Conservation (phyloP, 1,140 invertebrate species). For the Manduca sexta region DNA sequence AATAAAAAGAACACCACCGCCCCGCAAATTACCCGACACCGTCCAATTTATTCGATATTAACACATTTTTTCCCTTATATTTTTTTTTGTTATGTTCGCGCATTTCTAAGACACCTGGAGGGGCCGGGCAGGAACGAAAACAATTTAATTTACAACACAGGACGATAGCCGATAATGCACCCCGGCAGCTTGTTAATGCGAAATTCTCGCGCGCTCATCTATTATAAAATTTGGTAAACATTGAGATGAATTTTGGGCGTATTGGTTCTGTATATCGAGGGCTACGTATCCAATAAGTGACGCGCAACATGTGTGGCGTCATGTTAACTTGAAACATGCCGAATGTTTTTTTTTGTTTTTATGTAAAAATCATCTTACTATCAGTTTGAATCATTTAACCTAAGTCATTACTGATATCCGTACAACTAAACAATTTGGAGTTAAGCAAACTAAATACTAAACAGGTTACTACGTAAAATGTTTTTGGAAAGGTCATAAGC, state of each 20-base stretch:
- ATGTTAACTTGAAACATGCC: not conserved
- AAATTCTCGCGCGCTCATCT: not conserved
- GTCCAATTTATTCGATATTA: too few relatives aligned
- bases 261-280: not conserved
- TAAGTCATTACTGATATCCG: too few relatives aligned
- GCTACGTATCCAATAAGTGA: not conserved
- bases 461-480: too few relatives aligned
- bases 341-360: not conserved
- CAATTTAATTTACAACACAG: conserved; percentile 10
- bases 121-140: conserved; percentile 1
- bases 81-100: not conserved
- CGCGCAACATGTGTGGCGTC: not conserved
- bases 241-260: not conserved
- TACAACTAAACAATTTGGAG: too few relatives aligned
- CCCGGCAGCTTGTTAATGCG: not conserved
- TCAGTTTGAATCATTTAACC: too few relatives aligned
- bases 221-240: not conserved
- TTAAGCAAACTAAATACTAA: too few relatives aligned
- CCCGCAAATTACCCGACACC: too few relatives aligned
- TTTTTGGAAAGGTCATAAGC: too few relatives aligned
- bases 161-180: conserved; percentile 4
- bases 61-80: too few relatives aligned
- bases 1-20: too few relatives aligned
- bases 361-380: too few relatives aligned
- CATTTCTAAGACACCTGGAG: conserved; percentile 4